These are phyloP conservation scores for Cyrtorhinus lividipennis DNA, from an alignment of 1,140 invertebrate genomes.

Conservation along the genomic window DNA sequence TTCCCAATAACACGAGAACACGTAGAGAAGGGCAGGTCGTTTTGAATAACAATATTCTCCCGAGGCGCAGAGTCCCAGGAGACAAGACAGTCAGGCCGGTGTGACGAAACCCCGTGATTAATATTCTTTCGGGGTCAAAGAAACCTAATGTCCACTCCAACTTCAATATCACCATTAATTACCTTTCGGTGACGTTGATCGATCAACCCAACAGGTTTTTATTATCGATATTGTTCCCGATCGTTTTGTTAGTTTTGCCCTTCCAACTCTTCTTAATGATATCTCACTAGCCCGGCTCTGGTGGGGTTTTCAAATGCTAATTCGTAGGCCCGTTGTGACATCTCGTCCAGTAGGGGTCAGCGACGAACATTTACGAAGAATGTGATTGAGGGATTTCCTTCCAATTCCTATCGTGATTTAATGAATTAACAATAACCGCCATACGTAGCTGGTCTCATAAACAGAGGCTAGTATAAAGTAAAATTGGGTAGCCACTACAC, in stretches of 20 bases:
- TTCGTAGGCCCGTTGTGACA: neutral
- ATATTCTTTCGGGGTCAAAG: conserved; percentile 3
- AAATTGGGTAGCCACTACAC: no score
- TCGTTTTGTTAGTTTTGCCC: conserved; percentile 12
- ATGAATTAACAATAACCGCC: no score
- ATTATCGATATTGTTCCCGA: conserved; percentile 14
- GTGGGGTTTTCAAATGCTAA: conserved; percentile 8
- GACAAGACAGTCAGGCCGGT: neutral
- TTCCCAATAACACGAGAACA: neutral
- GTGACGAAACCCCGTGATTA: conserved; percentile 13
- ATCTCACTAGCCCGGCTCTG: neutral
- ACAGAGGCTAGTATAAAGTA: no score
- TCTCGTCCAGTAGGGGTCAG: neutral
- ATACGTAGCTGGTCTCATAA: no score
- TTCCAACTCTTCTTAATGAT: conserved; percentile 5
- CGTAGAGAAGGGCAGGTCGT: neutral
- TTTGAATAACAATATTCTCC: conserved; percentile 3
- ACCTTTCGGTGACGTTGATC: conserved; percentile 12
- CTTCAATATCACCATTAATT: conserved; percentile 11
- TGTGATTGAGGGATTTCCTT: no score
- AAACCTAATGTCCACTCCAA: conserved; percentile 8
- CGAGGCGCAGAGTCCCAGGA: neutral
- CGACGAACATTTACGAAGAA: neutral
- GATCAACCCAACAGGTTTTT: conserved; percentile 16
- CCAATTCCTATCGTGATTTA: no score